These are phyloP conservation scores for Frankliniella fusca DNA, from an alignment of 2,888 invertebrate species.

Conservation along the genomic window DNA sequence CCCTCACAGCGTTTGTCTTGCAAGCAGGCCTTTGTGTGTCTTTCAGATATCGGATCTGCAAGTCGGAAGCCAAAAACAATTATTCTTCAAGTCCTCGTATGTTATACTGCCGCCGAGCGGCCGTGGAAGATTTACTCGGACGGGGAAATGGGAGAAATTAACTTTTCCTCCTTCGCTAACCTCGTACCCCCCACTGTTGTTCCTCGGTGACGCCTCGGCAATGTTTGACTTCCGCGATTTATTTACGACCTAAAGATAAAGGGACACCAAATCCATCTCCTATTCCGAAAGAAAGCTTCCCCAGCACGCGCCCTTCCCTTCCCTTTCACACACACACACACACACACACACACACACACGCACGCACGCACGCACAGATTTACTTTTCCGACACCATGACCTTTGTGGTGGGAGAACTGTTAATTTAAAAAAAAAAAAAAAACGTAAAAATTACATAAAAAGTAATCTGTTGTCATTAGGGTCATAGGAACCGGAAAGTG, in stretches of 20 bases:
- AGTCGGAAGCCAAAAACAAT: not conserved
- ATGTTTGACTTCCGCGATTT: not conserved
- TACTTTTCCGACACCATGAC: not conserved
- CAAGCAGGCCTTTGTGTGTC: not conserved
- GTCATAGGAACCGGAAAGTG: too few relatives aligned
- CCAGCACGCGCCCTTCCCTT: not conserved
- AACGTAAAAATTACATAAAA: too few relatives aligned
- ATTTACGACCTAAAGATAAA: too few relatives aligned
- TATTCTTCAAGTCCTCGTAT: not conserved
- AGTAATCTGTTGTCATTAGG: too few relatives aligned
- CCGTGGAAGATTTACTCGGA: not conserved
- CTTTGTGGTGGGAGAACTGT: too few relatives aligned
- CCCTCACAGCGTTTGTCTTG: too few relatives aligned
- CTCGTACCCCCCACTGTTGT: not conserved
- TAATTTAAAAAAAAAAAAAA: too few relatives aligned
- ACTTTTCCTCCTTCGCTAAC: not conserved
- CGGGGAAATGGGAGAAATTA: not conserved
- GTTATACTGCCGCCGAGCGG: not conserved
- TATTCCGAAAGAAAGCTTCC: too few relatives aligned
- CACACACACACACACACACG: not conserved
- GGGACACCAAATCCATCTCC: too few relatives aligned
- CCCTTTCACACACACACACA: not conserved
- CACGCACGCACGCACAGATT: not conserved
- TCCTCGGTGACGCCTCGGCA: not conserved
- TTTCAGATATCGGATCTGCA: not conserved